A percentile compares a stretch with the other conserved stretches of the same genome.
phyloP scores from a whole-genome alignment of 2,888 invertebrate species.

The Stegophylla sp. region DNA sequence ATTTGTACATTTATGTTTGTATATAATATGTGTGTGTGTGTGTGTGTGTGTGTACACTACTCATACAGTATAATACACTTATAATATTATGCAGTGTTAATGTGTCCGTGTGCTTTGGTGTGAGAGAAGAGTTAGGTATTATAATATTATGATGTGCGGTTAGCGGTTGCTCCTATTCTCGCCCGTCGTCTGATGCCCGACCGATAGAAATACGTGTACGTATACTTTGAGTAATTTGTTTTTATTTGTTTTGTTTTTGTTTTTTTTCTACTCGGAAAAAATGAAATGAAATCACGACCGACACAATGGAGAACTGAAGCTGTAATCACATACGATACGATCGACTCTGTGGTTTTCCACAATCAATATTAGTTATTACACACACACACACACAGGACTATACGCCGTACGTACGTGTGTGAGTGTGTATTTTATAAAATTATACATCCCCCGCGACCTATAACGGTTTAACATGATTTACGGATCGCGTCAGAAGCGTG shows the following conservation, averaged over 20 bases:
- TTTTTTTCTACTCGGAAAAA: neutral
- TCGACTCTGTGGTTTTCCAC: neutral
- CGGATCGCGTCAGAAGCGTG: constrained; percentile 16
- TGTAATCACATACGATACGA: neutral
- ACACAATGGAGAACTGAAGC: neutral
- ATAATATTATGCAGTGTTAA: no score
- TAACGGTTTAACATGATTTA: constrained; percentile 36
- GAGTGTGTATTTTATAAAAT: neutral
- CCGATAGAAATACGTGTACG: neutral
- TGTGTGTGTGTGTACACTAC: no score
- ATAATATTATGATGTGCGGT: neutral
- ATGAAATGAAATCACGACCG: constrained; percentile 13
- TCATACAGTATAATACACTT: no score
- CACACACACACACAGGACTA: neutral
- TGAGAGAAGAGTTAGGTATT: no score
- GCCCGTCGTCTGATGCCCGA: neutral
- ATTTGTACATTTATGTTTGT: no score
- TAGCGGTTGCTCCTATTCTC: neutral
- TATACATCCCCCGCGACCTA: neutral
- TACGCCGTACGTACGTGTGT: neutral
- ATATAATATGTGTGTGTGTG: no score
- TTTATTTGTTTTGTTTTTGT: no score
- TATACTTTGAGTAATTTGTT: no score
- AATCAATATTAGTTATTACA: neutral
- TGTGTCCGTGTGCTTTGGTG: no score